Evolutionary conservation across 2,113 vertebrate species (phyloP).

Genomic region (Chloebia gouldiae): DNA sequence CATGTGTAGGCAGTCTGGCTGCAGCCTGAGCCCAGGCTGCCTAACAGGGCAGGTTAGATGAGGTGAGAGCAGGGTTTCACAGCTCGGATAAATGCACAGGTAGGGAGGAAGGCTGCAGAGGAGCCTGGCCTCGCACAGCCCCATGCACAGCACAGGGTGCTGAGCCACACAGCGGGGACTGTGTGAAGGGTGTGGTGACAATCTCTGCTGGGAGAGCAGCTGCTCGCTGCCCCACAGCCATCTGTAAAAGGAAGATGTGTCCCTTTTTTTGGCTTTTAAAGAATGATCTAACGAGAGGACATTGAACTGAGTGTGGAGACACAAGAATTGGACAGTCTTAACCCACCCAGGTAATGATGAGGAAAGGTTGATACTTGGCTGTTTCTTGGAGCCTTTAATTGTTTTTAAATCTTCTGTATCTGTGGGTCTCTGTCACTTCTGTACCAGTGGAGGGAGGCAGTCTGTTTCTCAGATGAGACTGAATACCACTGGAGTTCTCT

Average conservation of each 20-base stretch:
- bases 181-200: accelerated
- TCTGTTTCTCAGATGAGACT: neutral
- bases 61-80: neutral
- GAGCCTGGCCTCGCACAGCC: accelerated
- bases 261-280: neutral
- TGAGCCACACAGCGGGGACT: neutral
- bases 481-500: neutral
- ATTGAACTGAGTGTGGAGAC: neutral
- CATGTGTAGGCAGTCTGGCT: neutral
- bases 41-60: neutral
- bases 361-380: neutral
- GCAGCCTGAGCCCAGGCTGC: neutral
- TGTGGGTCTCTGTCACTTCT: neutral
- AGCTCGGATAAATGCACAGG: neutral
- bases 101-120: neutral
- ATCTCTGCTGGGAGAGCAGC: neutral
- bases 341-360: neutral
- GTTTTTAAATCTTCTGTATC: neutral
- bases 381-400: neutral
- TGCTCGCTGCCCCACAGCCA: accelerated
- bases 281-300: neutral
- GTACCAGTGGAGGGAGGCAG: neutral
- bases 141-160: accelerated
- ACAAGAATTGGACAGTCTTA: neutral
- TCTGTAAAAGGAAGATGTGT: neutral